These are phyloP conservation scores for Aphis craccivora DNA, from an alignment of 1,140 invertebrate genomes.

Conservation along the genomic window DNA sequence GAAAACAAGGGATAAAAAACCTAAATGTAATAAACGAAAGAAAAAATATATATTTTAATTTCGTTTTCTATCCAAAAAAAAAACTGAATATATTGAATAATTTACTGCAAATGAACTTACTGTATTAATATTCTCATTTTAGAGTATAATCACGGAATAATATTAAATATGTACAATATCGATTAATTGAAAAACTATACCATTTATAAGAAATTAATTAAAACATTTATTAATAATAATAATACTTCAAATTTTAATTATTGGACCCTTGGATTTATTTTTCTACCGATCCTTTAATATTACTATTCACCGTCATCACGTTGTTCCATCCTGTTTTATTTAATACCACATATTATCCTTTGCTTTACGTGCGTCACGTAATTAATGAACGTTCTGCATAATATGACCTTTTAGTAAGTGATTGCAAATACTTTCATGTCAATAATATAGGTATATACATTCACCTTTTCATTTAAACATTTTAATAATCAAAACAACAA, in stretches of 20 bases:
- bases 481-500: background rate
- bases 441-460: background rate
- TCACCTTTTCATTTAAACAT: background rate
- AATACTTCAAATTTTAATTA: background rate
- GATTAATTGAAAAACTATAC: background rate
- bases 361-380: background rate
- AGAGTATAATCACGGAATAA: background rate
- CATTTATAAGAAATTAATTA: background rate
- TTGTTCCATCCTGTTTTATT: background rate
- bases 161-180: background rate
- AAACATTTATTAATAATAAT: background rate
- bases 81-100: background rate
- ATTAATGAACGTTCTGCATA: background rate
- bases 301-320: background rate
- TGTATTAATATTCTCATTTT: background rate
- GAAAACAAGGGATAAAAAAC: background rate
- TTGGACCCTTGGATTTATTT: background rate
- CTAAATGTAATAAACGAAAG: background rate
- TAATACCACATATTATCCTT: constrained; percentile 4
- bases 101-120: background rate
- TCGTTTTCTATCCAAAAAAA: background rate
- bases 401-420: background rate
- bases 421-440: background rate
- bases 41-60: background rate
- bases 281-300: background rate